These are phyloP conservation scores for Xiphophorus couchianus DNA, from an alignment of 2,113 vertebrate genomes.

Conservation along the genomic window DNA sequence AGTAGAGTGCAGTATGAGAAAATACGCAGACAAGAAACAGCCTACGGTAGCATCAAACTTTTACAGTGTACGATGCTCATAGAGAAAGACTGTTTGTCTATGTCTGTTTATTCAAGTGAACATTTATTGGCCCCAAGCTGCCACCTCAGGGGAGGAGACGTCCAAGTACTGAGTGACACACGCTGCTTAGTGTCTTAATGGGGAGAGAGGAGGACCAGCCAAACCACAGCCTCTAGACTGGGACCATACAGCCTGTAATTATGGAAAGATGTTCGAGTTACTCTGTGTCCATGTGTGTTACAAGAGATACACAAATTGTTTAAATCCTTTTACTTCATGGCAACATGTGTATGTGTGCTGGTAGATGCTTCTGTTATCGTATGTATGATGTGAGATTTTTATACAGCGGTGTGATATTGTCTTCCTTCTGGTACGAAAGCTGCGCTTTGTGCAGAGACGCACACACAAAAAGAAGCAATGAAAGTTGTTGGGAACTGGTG, in stretches of 20 bases:
- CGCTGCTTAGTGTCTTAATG: conserved; percentile 76
- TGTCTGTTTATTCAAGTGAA: conserved; percentile 25
- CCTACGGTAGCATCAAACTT: not conserved
- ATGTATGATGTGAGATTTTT: conserved; percentile 17
- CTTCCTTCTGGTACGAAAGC: conserved; percentile 47
- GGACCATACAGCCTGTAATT: conserved; percentile 75
- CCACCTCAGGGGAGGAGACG: conserved; percentile 63
- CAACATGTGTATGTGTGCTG: conserved; percentile 13
- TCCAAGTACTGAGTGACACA: conserved; percentile 74
- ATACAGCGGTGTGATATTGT: conserved; percentile 32
- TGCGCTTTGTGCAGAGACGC: conserved; percentile 34
- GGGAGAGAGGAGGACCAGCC: conserved; percentile 69
- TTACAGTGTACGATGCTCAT: not conserved
- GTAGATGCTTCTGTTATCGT: conserved; percentile 32
- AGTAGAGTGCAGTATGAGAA: not conserved
- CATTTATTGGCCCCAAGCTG: conserved; percentile 68
- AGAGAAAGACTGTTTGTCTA: conserved; percentile 7
- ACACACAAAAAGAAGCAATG: conserved; percentile 62
- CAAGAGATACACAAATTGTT: conserved; percentile 21
- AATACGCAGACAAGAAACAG: not conserved
- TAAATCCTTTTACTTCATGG: conserved; percentile 14
- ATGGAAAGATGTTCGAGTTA: conserved; percentile 66
- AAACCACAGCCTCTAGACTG: conserved; percentile 75
- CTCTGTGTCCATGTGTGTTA: conserved; percentile 13
- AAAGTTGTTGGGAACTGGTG: conserved; percentile 74